A percentile compares a stretch with the other conserved stretches of the same genome.
Evolutionary conservation across 2,113 vertebrate species (phyloP).

Genomic region (Irena cyanogastra): DNA sequence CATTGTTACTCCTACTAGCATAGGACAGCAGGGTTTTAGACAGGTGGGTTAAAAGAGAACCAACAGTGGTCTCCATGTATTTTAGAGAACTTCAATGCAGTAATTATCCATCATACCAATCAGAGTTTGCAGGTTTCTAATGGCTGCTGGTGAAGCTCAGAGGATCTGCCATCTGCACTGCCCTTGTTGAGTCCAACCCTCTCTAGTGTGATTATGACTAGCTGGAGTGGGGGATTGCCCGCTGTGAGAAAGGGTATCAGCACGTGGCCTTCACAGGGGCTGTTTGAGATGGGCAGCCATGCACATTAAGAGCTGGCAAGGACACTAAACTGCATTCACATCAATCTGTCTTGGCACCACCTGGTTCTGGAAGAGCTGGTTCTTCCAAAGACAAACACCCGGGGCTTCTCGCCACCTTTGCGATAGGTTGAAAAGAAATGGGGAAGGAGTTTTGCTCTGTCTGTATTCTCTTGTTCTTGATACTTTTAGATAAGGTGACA

Average conservation of each 20-base stretch:
- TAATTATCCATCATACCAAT: not conserved
- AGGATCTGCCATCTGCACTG: not conserved
- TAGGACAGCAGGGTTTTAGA: not conserved
- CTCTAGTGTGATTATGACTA: not conserved
- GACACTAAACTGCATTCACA: not conserved
- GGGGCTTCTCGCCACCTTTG: fast-evolving
- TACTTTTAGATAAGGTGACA: not conserved
- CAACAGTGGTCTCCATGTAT: not conserved
- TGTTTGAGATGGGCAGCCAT: not conserved
- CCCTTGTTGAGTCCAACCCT: not conserved
- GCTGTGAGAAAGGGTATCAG: not conserved
- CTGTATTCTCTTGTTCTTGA: not conserved
- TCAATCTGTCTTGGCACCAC: not conserved
- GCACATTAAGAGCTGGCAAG: not conserved
- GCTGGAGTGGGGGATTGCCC: not conserved
- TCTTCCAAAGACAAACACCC: not conserved
- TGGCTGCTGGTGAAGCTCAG: not conserved
- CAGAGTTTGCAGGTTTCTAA: not conserved
- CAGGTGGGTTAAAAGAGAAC: not conserved
- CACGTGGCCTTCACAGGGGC: not conserved
- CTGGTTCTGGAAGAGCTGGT: not conserved
- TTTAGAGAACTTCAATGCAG: not conserved
- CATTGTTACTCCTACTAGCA: not conserved
- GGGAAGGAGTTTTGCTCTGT: not conserved
- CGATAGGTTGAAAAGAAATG: fast-evolving